phyloP scores from a whole-genome alignment of 1,140 invertebrate species.

The Leucophenga varia region DNA sequence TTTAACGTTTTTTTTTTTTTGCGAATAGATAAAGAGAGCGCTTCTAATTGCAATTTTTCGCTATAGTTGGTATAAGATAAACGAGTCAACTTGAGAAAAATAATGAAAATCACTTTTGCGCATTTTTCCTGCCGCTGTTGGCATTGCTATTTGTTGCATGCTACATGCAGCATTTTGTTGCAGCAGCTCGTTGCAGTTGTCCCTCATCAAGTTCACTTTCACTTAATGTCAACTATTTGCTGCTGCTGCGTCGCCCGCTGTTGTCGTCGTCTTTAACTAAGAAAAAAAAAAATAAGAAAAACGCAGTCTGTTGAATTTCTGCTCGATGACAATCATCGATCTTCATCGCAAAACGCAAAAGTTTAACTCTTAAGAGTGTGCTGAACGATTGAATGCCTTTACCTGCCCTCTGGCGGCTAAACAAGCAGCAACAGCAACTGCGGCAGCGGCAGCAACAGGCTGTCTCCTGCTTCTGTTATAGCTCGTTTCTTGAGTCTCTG shows the following conservation, averaged over 20 bases:
- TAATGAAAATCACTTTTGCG: constrained; percentile 9
- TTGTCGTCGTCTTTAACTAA: constrained; percentile 1
- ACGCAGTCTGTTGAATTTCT: constrained; percentile 10
- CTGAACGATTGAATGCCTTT: no score
- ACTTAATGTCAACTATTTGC: constrained; percentile 43
- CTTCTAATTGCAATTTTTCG: not conserved
- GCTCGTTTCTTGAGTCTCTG: no score
- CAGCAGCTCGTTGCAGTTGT: constrained; percentile 20
- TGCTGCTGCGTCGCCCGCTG: constrained; percentile 18
- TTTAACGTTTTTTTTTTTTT: no score
- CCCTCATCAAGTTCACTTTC: constrained; percentile 52
- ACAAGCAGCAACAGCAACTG: no score
- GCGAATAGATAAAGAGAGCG: no score
- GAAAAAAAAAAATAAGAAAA: no score
- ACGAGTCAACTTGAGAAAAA: not conserved
- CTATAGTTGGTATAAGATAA: constrained; percentile 1
- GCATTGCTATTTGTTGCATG: constrained; percentile 9
- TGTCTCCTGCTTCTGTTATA: no score
- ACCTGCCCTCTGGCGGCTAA: no score
- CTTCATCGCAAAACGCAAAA: constrained; percentile 38
- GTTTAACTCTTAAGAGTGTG: not conserved
- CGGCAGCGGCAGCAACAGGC: no score
- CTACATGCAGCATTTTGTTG: no score
- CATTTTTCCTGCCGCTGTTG: constrained; percentile 4
- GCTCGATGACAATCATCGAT: constrained; percentile 52